Percentiles rank a stretch among this genome's conserved stretches.
phyloP scores from a whole-genome alignment of 2,797 vertebrate genomes.

The Spinibarbus caldwelli region DNA sequence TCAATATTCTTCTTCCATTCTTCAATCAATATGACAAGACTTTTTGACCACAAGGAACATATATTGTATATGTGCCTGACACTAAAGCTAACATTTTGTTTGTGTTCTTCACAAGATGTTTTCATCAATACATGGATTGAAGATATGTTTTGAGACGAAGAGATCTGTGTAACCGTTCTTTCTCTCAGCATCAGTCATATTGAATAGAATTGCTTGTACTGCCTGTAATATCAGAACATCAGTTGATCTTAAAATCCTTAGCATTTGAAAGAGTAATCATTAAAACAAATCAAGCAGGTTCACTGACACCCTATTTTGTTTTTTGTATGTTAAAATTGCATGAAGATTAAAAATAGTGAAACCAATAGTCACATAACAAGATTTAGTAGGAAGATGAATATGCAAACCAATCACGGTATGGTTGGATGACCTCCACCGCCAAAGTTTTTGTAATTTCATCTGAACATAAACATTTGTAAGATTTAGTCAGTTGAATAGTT shows the following conservation, averaged over 20 bases:
- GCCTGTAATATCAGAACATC: not conserved
- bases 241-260: not conserved
- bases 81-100: constrained; percentile 41
- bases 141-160: constrained; percentile 11
- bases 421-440: not conserved
- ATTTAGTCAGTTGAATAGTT: not conserved
- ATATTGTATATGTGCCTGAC: constrained; percentile 37
- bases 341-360: not conserved
- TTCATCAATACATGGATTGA: constrained; percentile 34
- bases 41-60: constrained; percentile 36
- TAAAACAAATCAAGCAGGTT: not conserved
- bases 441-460: not conserved
- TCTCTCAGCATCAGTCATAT: not conserved
- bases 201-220: not conserved
- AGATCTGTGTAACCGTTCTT: not conserved
- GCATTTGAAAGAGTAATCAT: not conserved
- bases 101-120: constrained; percentile 12
- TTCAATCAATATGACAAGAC: constrained; percentile 54
- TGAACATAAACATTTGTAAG: not conserved
- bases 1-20: constrained; percentile 58
- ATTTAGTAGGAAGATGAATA: not conserved
- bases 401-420: not conserved
- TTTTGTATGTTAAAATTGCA: not conserved
- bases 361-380: no score
- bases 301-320: not conserved